Percentiles rank a stretch among this genome's conserved stretches.
These are phyloP conservation scores for Eupeodes luniger DNA, from an alignment of 2,888 invertebrate genomes.

Conservation along the genomic window DNA sequence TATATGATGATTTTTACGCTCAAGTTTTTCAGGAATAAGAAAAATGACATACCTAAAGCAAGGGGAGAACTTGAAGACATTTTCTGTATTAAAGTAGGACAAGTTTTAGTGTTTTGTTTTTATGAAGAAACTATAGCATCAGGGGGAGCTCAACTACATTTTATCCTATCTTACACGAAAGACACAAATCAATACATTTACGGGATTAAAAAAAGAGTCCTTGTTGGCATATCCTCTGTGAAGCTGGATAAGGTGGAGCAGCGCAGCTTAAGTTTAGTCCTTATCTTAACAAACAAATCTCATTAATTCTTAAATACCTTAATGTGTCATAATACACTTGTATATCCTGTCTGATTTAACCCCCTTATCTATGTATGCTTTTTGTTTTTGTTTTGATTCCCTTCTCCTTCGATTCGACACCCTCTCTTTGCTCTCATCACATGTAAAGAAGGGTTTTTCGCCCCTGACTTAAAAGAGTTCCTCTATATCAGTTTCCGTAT, in stretches of 20 bases:
- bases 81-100: neutral
- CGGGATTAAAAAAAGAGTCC: neutral
- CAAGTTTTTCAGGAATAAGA: neutral
- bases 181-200: neutral
- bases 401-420: neutral
- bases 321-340: conserved; percentile 22
- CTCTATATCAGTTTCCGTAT: neutral
- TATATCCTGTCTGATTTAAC: neutral
- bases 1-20: neutral
- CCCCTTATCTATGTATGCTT: neutral
- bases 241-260: neutral
- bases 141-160: too few relatives aligned
- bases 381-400: neutral
- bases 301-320: conserved; percentile 9
- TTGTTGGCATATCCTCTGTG: too few relatives aligned
- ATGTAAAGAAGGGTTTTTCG: neutral
- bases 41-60: neutral
- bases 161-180: too few relatives aligned
- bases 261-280: neutral
- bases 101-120: neutral
- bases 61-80: neutral
- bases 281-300: conserved; percentile 6
- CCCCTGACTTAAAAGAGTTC: neutral
- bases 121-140: neutral
- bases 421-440: neutral